Evolutionary conservation across 64 coral and sea anemone species (phyloP).

Genomic region (Stylophora pistillata): DNA sequence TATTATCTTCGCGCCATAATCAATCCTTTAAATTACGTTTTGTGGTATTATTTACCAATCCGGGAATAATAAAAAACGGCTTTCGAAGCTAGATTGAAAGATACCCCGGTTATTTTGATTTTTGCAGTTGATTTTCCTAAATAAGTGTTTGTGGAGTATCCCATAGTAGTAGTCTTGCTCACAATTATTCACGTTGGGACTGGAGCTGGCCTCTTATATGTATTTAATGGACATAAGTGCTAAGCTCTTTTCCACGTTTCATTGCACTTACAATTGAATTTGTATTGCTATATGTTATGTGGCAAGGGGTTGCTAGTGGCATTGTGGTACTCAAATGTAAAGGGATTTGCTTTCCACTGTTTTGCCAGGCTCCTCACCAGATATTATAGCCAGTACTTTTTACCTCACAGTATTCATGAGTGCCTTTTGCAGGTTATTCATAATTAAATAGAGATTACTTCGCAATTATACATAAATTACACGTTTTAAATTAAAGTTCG

Average conservation of each 20-base stretch:
- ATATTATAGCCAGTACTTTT: slow-evolving; percentile 12
- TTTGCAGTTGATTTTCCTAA: neutral
- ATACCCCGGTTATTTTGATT: slow-evolving; percentile 14
- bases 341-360: slow-evolving; percentile 19
- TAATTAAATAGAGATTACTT: neutral
- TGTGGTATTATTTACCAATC: slow-evolving; percentile 11
- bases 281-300: neutral
- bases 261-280: slow-evolving; percentile 22
- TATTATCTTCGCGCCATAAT: neutral
- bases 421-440: neutral
- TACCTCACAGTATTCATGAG: neutral
- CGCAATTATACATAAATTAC: too few species aligned
- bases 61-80: neutral
- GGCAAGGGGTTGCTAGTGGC: neutral
- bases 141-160: too few species aligned
- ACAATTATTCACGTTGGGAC: neutral
- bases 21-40: slow-evolving; percentile 16
- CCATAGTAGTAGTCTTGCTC: too few species aligned
- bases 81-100: neutral
- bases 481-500: neutral
- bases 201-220: neutral
- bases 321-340: neutral
- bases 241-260: slow-evolving; percentile 7
- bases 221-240: neutral
- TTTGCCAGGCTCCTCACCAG: slow-evolving; percentile 12